Evolutionary conservation across 2,888 invertebrate species (phyloP).

Genomic region (Netelia inedita): DNA sequence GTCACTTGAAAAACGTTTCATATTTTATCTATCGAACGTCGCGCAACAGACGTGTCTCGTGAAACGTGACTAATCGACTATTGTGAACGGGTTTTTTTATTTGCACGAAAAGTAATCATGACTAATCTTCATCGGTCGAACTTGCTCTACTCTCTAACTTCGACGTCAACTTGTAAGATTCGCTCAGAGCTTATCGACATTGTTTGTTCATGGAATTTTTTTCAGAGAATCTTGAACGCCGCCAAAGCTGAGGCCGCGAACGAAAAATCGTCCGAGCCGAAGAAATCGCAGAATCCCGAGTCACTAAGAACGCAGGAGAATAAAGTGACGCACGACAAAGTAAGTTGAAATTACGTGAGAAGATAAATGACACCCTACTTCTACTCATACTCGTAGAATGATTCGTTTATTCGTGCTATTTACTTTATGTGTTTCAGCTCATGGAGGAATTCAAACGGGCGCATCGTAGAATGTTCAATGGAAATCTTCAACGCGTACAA

Average conservation of each 20-base stretch:
- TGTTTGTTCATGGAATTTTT: conserved; percentile 10
- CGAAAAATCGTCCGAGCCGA: conserved; percentile 76
- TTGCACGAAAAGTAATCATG: conserved; percentile 40
- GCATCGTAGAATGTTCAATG: conserved; percentile 93
- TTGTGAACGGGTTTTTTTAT: conserved; percentile 20
- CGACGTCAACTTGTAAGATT: background rate
- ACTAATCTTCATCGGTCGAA: conserved; percentile 56
- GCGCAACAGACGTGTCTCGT: background rate
- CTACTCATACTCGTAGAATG: background rate
- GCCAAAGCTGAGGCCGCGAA: conserved; percentile 74
- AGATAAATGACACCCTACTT: conserved; percentile 4
- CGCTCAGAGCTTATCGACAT: background rate
- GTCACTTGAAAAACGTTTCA: background rate
- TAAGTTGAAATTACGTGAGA: conserved; percentile 66
- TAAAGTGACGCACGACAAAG: conserved; percentile 84
- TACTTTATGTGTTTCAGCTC: conserved; percentile 82
- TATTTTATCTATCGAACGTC: conserved; percentile 26
- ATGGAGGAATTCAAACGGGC: conserved; percentile 97
- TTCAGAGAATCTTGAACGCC: conserved; percentile 79
- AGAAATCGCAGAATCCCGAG: conserved; percentile 79
- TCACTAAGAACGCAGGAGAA: conserved; percentile 80
- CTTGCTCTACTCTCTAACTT: conserved; percentile 3
- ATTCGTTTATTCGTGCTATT: background rate
- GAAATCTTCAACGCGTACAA: conserved; percentile 79
- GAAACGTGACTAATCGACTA: conserved; percentile 53